These are phyloP conservation scores for Acanthaster planci DNA, from an alignment of 35 echinoderm and acorn worm genomes.

Conservation along the genomic window DNA sequence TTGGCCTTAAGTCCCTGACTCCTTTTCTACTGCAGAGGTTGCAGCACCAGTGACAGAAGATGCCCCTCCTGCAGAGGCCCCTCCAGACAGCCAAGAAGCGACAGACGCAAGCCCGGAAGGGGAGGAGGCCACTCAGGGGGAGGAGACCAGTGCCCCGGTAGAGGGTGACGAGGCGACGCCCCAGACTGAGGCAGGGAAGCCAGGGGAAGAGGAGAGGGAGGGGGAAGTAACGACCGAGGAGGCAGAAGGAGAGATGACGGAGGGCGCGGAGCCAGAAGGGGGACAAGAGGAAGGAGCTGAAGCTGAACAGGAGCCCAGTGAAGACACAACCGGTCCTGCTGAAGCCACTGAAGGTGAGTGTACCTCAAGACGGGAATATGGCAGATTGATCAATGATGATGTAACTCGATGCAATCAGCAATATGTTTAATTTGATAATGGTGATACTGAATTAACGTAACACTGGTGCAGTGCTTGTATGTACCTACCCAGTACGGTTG, in stretches of 20 bases:
- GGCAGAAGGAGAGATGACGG: conserved; percentile 6
- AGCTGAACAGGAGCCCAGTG: conserved; percentile 29
- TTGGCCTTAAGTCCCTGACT: no score
- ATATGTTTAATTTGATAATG: no score
- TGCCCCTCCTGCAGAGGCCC: conserved; percentile 1
- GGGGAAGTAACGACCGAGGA: neutral
- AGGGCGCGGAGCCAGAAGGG: conserved; percentile 24
- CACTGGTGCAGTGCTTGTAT: no score
- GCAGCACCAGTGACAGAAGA: conserved; percentile 27
- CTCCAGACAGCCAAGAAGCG: neutral
- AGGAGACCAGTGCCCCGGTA: neutral
- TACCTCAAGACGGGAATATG: neutral
- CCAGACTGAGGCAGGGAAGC: neutral
- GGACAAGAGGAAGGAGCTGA: conserved; percentile 22
- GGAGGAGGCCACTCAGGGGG: neutral
- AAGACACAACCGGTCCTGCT: neutral
- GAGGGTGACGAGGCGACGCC: neutral
- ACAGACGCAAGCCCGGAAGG: conserved; percentile 3
- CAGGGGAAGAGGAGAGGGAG: conserved; percentile 26
- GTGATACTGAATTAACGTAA: no score
- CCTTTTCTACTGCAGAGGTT: neutral
- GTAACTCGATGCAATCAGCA: no score
- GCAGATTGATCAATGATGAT: no score
- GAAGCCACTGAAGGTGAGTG: conserved; percentile 8
- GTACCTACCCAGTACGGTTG: no score